Evolutionary conservation across 2,888 invertebrate genomes (phyloP), one percentile per base, ranked within the genome.

Genomic region (Pyrochroa serraticornis): DNA sequence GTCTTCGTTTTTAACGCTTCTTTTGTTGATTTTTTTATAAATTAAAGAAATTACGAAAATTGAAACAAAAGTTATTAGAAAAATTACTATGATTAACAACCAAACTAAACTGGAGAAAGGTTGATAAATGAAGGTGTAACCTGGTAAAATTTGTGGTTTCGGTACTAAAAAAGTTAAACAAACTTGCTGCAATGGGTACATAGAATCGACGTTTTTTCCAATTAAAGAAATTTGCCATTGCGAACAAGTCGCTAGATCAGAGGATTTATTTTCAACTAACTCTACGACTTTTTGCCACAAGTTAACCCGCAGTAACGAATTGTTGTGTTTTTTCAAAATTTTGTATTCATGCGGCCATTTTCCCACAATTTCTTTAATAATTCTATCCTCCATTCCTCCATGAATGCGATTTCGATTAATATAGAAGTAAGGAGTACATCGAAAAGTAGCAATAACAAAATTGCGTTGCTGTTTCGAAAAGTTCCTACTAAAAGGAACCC

Each of bases 161-260:
- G 62, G 64, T 38, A 68, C 67, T 32, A 67, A 34, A 53, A 67
- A 66, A 2, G 67, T 67, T 6, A 48, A 49, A 37, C 68, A 68
- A 2, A 49, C 35, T 44, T 58, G 58, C 8, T n/a, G 7, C 10
- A 58, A 36, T 8, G 58, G 58, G 22, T 44, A 58, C 2, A 44
- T 48, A 12, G 52, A 8, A 13, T 58, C 58, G 2, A 58, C 22
- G 7, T 41, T 41, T 3, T 22, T 41, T 7, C 5, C 1, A 38
- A 43, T 39, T 35, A 43, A 12, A 7, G 9, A 14, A 7, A 22
- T 22, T 7, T 52, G 33, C 52, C 52, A 58, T 22, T 44, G 39
- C 1, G 58, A 58, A 33, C 58, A 58, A n/a, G 52, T 35, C 1
- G 52, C 47, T 7, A 58, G 10, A 37, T 51, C 48, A 1, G 52